Conservation (phyloP, 1,140 invertebrate genomes). For the Harlomillsia oculata region DNA sequence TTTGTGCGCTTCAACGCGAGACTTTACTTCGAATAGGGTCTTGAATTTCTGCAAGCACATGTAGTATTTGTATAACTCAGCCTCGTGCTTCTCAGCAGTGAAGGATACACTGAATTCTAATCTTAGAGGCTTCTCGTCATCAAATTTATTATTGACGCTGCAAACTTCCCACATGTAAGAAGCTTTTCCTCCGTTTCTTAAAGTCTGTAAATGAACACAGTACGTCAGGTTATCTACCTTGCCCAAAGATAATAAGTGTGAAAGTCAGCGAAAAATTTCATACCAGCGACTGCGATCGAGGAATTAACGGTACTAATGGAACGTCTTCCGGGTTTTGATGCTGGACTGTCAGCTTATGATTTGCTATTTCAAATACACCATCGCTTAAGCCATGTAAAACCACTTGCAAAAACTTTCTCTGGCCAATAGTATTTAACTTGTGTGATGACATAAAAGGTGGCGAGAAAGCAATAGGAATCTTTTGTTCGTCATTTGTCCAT, state of each 20-base stretch:
- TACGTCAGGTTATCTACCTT: too few relatives aligned
- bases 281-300: conserved; percentile 38
- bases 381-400: conserved; percentile 58
- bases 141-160: conserved; percentile 38
- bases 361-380: conserved; percentile 47
- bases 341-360: conserved; percentile 48
- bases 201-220: conserved; percentile 28
- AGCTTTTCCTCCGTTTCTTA: conserved; percentile 57
- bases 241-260: too few relatives aligned
- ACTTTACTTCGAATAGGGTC: conserved; percentile 73
- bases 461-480: conserved; percentile 63
- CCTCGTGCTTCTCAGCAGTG: background rate
- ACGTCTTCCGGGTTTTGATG: conserved; percentile 42
- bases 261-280: too few relatives aligned
- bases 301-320: conserved; percentile 55
- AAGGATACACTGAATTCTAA: conserved; percentile 32
- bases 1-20: conserved; percentile 66
- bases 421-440: conserved; percentile 69
- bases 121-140: conserved; percentile 44
- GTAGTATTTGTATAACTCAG: conserved; percentile 33
- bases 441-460: conserved; percentile 68
- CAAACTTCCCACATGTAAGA: conserved; percentile 76
- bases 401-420: conserved; percentile 69
- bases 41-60: conserved; percentile 38
- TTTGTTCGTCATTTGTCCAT: conserved; percentile 58